These are phyloP conservation scores for Poecilia picta DNA, from an alignment of 2,797 vertebrate genomes.

Conservation along the genomic window DNA sequence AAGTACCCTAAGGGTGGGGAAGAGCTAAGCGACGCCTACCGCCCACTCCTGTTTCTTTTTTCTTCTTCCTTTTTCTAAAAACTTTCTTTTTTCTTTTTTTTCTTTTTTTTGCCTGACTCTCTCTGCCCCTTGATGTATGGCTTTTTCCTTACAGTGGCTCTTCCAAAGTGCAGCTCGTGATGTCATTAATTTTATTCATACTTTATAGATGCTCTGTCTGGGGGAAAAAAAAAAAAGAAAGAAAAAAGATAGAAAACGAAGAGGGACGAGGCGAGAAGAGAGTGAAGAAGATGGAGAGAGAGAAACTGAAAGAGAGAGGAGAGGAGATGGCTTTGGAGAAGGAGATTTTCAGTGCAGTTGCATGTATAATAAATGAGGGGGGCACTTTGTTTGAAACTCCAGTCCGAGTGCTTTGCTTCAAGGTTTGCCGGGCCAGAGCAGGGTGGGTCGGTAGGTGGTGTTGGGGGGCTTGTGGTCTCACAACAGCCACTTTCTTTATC, in stretches of 20 bases:
- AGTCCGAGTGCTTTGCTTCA: constrained; percentile 74
- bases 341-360: constrained; percentile 83
- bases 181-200: constrained; percentile 88
- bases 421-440: constrained; percentile 76
- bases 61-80: constrained; percentile 24
- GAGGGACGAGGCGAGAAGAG: constrained; percentile 35
- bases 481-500: constrained; percentile 69
- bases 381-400: constrained; percentile 85
- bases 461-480: constrained; percentile 64
- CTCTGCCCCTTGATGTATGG: constrained; percentile 80
- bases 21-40: constrained; percentile 50
- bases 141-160: constrained; percentile 82
- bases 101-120: constrained; percentile 48
- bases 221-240: constrained; percentile 50
- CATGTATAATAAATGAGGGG: constrained; percentile 88
- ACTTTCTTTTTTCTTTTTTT: constrained; percentile 17
- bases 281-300: constrained; percentile 40
- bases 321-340: constrained; percentile 75
- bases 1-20: constrained; percentile 47
- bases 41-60: constrained; percentile 38
- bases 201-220: constrained; percentile 85
- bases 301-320: constrained; percentile 37
- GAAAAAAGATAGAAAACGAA: constrained; percentile 54
- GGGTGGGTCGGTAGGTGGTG: constrained; percentile 27
- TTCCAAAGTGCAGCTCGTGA: constrained; percentile 84